Evolutionary conservation across 2,797 vertebrate species (phyloP), one percentile per base, ranked within the genome.

Genomic region (Capromys pilorides): DNA sequence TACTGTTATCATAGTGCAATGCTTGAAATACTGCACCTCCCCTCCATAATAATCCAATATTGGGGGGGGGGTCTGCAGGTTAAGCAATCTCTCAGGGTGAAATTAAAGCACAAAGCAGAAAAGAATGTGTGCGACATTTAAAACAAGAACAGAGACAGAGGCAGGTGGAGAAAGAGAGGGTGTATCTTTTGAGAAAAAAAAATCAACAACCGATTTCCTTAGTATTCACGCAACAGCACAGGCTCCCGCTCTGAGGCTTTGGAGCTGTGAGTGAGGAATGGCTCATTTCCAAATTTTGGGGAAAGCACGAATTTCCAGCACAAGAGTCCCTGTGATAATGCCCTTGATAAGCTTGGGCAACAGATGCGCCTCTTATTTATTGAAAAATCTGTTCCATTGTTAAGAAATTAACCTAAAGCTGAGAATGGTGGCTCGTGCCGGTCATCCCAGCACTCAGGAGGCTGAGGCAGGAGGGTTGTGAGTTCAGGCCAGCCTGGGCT

Each of bases 1-100:
- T 98, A 98, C 95, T 98, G 98, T 98, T 98, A 98, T 98, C 85
- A 95, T 84, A 97, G 97, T 92, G 51, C 97, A 95, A 93, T 57
- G 91, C 97, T 96, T 98, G 98, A 98, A 96, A 97, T 96, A 98
- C 96, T 97, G 97, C 87, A 96, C 96, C 96, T 97, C 93, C 79
- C 95, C 97, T 98, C 98, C 97, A 97, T 96, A 97, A 95, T 97
- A 87, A 94, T 66, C 88, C 93, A 89, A 71, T 91, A 97, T 97
- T 97, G 75, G 39, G 67, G 84, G 96, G 61, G 59, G 84, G 96
- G 61, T 54, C 41, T 94, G 83, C 86, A 93, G 90, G 93, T 91
- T 88, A 59, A 77, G 89, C 89, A 97, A 95, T 14, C 59, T 61
- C 87, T 95, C 81, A 33, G 75, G 66, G 66, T 92, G 66, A 89